Percentiles rank a stretch among this genome's conserved stretches.
Evolutionary conservation across 1,140 invertebrate species (phyloP).

Genomic region (Caenorhabditis tropicalis): DNA sequence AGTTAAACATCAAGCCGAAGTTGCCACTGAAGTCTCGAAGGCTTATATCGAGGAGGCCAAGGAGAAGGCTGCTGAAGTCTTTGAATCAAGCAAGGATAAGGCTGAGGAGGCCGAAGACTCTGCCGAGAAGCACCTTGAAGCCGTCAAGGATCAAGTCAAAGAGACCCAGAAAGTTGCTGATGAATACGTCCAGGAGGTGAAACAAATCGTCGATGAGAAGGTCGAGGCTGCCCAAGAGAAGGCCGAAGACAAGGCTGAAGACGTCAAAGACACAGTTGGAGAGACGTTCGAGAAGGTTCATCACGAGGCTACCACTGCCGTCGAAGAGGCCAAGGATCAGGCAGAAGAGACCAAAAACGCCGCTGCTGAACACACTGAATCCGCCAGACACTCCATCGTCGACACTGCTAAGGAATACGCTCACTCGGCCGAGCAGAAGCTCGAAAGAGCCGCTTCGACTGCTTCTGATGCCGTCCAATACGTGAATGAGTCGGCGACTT

Average conservation of each 20-base stretch:
- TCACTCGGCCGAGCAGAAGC: background rate
- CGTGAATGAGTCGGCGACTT: conserved; percentile 5
- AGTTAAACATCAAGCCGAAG: background rate
- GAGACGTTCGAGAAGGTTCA: background rate
- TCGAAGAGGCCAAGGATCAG: background rate
- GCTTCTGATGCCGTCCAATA: conserved; percentile 1
- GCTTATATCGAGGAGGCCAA: background rate
- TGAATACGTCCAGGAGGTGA: background rate
- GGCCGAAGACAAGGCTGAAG: background rate
- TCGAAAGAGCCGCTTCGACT: background rate
- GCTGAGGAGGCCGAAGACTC: background rate
- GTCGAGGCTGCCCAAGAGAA: background rate
- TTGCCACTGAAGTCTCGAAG: background rate
- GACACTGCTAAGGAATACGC: background rate
- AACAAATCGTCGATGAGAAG: background rate
- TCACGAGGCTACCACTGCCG: background rate
- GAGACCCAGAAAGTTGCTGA: background rate
- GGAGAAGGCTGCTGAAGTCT: background rate
- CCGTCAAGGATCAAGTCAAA: background rate
- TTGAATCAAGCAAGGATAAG: background rate
- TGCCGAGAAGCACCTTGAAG: background rate
- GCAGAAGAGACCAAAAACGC: background rate
- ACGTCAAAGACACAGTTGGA: background rate
- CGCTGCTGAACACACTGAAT: background rate
- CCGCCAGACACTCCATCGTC: background rate